Conservation (phyloP, 2,888 invertebrate genomes). For the Melinopterus prodromus region DNA sequence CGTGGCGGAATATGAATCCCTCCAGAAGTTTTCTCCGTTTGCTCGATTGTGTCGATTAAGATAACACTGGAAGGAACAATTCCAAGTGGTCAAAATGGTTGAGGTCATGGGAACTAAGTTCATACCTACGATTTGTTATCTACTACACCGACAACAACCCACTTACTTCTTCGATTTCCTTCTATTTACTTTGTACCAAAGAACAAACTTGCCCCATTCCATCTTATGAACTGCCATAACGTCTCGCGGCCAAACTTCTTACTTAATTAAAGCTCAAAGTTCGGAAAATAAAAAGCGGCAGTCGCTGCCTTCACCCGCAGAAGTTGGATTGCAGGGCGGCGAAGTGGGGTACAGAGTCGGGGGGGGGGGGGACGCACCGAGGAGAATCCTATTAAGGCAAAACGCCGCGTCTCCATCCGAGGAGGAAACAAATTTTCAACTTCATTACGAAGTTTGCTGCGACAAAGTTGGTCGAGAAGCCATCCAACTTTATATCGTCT, state of each 20-base stretch:
- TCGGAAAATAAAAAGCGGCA: not conserved
- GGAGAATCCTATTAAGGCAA: not conserved
- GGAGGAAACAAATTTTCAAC: conserved; percentile 4
- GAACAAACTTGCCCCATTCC: not conserved
- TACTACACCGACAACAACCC: conserved; percentile 10
- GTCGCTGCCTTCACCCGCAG: not conserved
- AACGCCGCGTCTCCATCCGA: not conserved
- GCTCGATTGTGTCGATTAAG: no score
- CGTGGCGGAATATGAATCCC: no score
- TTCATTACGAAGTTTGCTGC: not conserved
- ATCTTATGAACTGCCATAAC: not conserved
- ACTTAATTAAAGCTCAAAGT: not conserved
- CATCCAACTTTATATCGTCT: not conserved
- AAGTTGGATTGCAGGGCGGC: not conserved
- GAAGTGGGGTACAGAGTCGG: not conserved
- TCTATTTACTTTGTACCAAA: not conserved
- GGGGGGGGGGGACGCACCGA: not conserved
- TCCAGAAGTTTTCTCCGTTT: no score
- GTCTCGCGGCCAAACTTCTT: not conserved
- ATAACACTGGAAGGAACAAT: no score
- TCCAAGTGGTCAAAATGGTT: no score
- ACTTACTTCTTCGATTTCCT: not conserved
- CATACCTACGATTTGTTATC: no score
- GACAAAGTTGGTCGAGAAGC: not conserved
- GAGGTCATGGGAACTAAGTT: no score